These are phyloP conservation scores for Cranoglanis bouderius DNA, from an alignment of 2,113 vertebrate species.

Conservation along the genomic window DNA sequence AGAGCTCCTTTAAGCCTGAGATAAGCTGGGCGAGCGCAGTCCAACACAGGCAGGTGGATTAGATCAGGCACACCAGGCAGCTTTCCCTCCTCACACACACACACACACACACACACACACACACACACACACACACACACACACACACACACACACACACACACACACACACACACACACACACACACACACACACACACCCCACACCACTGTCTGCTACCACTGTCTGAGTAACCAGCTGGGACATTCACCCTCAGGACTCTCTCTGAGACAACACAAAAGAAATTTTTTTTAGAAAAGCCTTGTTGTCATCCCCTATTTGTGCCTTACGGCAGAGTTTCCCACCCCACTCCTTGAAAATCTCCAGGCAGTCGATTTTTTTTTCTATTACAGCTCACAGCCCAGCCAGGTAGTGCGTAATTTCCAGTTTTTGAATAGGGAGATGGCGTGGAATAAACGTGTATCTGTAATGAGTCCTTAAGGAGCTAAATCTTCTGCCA, in stretches of 20 bases:
- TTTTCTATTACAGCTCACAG: neutral
- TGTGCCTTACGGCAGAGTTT: constrained; percentile 20
- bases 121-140: constrained; percentile 2
- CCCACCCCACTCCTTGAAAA: neutral
- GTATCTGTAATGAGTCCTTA: neutral
- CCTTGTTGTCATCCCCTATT: constrained; percentile 13
- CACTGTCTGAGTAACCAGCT: constrained; percentile 18
- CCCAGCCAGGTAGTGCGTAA: neutral
- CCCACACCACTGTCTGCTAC: neutral
- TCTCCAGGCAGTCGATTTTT: neutral
- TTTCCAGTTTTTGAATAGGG: neutral
- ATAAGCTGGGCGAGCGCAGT: constrained; percentile 36
- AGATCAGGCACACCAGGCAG: constrained; percentile 44
- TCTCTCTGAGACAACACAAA: constrained; percentile 20
- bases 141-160: neutral
- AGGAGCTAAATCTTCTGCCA: neutral
- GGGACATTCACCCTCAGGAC: constrained; percentile 8
- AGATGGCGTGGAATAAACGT: neutral
- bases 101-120: constrained; percentile 13
- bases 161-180: constrained; percentile 12
- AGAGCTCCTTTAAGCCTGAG: constrained; percentile 40
- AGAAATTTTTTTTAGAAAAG: constrained; percentile 13
- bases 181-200: constrained; percentile 8
- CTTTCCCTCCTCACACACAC: constrained; percentile 13
- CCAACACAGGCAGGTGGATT: constrained; percentile 47